These are phyloP conservation scores for Drosophila pandora DNA, from an alignment of 1,140 invertebrate genomes.

Conservation along the genomic window DNA sequence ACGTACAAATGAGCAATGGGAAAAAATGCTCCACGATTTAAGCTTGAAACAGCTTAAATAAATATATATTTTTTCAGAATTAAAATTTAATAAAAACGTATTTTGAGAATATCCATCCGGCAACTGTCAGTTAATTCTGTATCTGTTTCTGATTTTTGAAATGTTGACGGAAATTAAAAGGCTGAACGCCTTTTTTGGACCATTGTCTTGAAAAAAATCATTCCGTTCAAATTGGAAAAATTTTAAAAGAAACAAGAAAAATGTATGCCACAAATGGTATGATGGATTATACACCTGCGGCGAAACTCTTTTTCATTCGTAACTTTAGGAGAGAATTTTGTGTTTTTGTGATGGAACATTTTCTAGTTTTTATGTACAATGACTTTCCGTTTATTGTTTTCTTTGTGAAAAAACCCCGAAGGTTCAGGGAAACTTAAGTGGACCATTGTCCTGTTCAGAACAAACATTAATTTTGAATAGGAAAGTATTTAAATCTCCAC, in stretches of 20 bases:
- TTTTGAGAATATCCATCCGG: too few species aligned
- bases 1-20: constrained; percentile 43
- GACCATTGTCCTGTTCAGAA: constrained; percentile 16
- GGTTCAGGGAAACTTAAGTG: constrained; percentile 42
- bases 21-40: constrained; percentile 17
- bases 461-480: neutral
- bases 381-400: constrained; percentile 50
- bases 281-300: constrained; percentile 69
- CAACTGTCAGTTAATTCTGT: constrained; percentile 8
- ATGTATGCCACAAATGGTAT: constrained; percentile 48
- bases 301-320: constrained; percentile 30
- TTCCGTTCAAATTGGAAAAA: constrained; percentile 33
- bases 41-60: neutral
- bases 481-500: neutral
- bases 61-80: too few species aligned
- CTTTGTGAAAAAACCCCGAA: constrained; percentile 42
- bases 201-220: constrained; percentile 35
- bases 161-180: constrained; percentile 31
- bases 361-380: constrained; percentile 17
- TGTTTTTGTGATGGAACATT: constrained; percentile 26
- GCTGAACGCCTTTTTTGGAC: constrained; percentile 15
- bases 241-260: constrained; percentile 43
- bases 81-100: too few species aligned
- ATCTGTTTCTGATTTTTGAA: constrained; percentile 27
- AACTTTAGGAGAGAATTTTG: constrained; percentile 9